Evolutionary conservation across 1,140 invertebrate species (phyloP), one percentile per base, ranked within the genome.

Genomic region (Drosophila quadrilineata): DNA sequence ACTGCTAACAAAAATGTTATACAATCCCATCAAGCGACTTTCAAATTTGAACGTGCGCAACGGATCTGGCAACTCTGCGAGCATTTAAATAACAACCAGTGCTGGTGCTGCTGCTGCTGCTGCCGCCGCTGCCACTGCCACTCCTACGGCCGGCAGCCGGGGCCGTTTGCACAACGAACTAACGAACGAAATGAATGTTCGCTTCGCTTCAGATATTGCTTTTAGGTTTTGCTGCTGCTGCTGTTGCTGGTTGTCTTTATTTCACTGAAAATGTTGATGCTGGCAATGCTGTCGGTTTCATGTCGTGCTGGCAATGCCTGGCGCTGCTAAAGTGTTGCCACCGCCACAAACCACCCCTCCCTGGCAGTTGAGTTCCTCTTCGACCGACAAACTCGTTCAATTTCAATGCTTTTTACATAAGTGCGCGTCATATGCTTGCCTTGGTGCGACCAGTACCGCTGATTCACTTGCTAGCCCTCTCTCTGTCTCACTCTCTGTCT

Each of bases 361-460:
- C 45, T 49, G n/a, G n/a, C n/a, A n/a, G n/a, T n/a, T n/a, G n/a
- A n/a, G 48, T 41, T 38, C 71, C 50, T 60, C 35, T 41, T 41
- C 43, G 14, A 10, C 50, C 76, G 17, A 75, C 36, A 82, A 82
- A 82, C 77, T 77, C 79, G 77, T 84, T 84, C 77, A 67, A 75
- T 82, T 82, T 82, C 77, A 82, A 84, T 82, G 77, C 77, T 82
- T 82, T 82, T 82, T 82, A 82, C 77, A 82, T 82, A 82, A 82
- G 77, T 82, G 72, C 77, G 40, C 73, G 69, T 60, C 43, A 60
- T 49, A 21, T 17, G 59, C 50, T 54, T 31, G 58, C 58, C 57
- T 53, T 40, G 49, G 65, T 31, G 69, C 19, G 49, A 73, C 43
- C 19, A 57, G 45, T 33, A n/a, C 10, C 12, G 41, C 31, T 1